These are phyloP conservation scores for Mola mola DNA, from an alignment of 2,113 vertebrate species.

Conservation along the genomic window DNA sequence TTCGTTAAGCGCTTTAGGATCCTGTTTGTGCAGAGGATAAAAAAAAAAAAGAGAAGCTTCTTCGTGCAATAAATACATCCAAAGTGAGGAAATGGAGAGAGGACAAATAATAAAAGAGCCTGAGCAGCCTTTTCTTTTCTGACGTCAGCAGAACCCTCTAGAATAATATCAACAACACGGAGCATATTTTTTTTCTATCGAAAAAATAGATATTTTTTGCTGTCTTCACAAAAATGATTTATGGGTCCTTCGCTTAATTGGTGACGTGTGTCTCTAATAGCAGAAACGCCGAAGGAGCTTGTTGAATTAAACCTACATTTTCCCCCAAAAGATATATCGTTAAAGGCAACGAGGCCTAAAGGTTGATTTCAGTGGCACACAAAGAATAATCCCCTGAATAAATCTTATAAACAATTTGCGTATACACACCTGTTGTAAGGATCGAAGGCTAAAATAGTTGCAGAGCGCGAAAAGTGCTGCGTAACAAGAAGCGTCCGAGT, in stretches of 20 bases:
- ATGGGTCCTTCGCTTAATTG: too few species aligned
- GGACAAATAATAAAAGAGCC: slow-evolving; percentile 1
- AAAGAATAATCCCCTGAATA: slow-evolving; percentile 13
- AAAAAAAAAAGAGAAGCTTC: slow-evolving; percentile 45
- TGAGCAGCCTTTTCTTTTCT: not conserved
- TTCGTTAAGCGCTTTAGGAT: slow-evolving; percentile 64
- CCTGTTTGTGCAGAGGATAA: slow-evolving; percentile 63
- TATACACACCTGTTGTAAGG: too few species aligned
- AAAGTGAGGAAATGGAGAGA: slow-evolving; percentile 3
- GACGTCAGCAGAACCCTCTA: not conserved
- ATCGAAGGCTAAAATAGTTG: slow-evolving; percentile 14
- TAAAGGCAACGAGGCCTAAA: not conserved
- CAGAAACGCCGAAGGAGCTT: slow-evolving; percentile 5
- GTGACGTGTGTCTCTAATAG: not conserved
- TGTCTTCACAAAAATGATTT: too few species aligned
- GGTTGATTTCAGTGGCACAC: not conserved
- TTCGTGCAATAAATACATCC: slow-evolving; percentile 30
- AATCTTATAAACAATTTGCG: too few species aligned
- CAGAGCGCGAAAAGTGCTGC: slow-evolving; percentile 1
- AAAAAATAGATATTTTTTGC: too few species aligned
- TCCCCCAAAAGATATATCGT: not conserved
- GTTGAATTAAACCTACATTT: slow-evolving; percentile 5
- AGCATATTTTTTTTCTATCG: too few species aligned
- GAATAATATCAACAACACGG: too few species aligned
- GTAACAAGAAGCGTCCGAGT: slow-evolving; percentile 14